A percentile compares a stretch with the other conserved stretches of the same genome.
These are phyloP conservation scores for Caenorhabditis inopinata DNA, from an alignment of 1,140 invertebrate genomes.

Conservation along the genomic window DNA sequence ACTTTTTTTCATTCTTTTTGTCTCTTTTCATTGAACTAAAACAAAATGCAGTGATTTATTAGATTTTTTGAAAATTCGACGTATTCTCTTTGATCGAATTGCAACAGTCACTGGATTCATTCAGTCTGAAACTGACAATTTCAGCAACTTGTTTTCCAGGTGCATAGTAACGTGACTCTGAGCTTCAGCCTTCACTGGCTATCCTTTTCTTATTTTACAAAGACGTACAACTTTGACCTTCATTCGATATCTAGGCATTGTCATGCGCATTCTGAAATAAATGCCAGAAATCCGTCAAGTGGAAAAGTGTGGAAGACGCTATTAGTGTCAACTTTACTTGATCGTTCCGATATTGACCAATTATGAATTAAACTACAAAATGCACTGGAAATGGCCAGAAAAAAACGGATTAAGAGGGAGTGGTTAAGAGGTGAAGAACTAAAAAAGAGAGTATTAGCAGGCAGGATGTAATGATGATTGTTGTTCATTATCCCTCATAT, in stretches of 20 bases:
- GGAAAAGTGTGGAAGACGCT: conserved; percentile 13
- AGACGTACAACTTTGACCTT: background rate
- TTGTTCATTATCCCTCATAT: background rate
- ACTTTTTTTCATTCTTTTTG: background rate
- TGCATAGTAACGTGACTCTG: background rate
- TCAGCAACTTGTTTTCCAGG: background rate
- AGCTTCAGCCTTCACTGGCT: background rate
- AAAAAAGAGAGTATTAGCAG: background rate
- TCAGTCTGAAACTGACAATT: background rate
- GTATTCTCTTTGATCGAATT: background rate
- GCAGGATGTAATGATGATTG: conserved; percentile 11
- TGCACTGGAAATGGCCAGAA: background rate
- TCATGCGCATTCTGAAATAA: background rate
- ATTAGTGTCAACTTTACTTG: conserved; percentile 34
- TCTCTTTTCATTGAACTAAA: background rate
- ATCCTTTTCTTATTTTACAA: background rate
- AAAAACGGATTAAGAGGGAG: conserved; percentile 10
- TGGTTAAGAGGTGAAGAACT: too few species aligned
- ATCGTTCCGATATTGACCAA: conserved; percentile 23
- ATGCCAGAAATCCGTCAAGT: conserved; percentile 27
- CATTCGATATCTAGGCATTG: background rate
- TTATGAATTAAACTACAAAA: conserved; percentile 33
- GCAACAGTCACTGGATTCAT: background rate
- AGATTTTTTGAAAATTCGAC: background rate
- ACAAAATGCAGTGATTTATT: background rate